phyloP scores from a whole-genome alignment of 2,888 invertebrate species.

The Microctonus hyperodae region DNA sequence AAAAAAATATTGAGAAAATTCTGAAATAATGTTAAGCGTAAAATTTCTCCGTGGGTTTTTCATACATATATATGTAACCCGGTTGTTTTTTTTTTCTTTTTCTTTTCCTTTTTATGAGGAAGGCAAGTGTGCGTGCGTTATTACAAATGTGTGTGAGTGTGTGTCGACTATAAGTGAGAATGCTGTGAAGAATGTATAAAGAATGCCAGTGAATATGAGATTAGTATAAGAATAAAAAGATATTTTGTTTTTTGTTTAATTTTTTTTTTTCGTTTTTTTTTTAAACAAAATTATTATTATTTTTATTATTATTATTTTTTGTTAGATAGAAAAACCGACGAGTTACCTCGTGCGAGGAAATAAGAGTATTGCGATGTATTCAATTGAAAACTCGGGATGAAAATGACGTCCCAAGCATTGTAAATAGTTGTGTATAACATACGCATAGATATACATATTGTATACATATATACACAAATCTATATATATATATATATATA shows the following conservation, averaged over 20 bases:
- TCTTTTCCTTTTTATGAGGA: background rate
- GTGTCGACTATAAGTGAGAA: background rate
- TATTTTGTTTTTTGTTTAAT: background rate
- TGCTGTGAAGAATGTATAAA: background rate
- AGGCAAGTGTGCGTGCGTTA: background rate
- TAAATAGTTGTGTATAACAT: constrained; percentile 38
- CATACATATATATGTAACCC: constrained; percentile 3
- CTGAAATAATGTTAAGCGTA: background rate
- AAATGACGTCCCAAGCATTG: constrained; percentile 27
- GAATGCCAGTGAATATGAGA: background rate
- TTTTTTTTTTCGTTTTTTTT: background rate
- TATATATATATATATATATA: constrained; percentile 25
- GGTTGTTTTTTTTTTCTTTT: background rate
- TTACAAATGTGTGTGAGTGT: constrained; percentile 2
- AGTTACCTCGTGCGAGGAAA: constrained; percentile 24
- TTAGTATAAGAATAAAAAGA: constrained; percentile 17
- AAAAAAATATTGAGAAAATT: background rate
- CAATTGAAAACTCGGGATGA: constrained; percentile 8
- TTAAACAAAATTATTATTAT: background rate
- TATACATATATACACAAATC: constrained; percentile 28
- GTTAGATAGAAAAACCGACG: constrained; percentile 16
- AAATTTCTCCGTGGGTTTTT: constrained; percentile 11
- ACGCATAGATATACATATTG: constrained; percentile 31
- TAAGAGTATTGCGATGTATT: constrained; percentile 16
- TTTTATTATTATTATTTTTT: constrained; percentile 2